phyloP scores from a whole-genome alignment of 2,113 vertebrate species.

The Catharus fuscescens region DNA sequence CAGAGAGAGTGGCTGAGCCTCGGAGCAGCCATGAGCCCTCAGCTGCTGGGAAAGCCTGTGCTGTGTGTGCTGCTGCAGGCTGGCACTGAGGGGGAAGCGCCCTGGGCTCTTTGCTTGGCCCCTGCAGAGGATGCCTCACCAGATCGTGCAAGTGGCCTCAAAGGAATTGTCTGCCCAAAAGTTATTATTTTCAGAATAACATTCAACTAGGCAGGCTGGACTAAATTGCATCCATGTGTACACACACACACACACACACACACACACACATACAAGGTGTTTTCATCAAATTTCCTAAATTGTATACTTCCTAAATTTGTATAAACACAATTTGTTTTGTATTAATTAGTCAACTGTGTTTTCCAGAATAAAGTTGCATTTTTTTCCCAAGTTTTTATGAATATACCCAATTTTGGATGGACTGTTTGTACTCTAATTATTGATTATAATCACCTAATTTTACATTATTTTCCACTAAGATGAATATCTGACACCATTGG shows the following conservation, averaged over 20 bases:
- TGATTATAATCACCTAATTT: neutral
- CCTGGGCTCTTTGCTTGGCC: neutral
- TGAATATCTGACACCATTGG: neutral
- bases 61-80: neutral
- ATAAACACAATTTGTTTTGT: neutral
- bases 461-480: neutral
- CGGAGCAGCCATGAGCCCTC: accelerated
- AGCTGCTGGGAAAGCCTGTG: neutral
- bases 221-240: neutral
- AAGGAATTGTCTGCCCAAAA: neutral
- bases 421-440: neutral
- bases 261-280: accelerated
- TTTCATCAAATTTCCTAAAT: neutral
- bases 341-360: neutral
- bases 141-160: neutral
- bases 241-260: neutral
- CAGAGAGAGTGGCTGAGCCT: neutral
- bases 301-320: neutral
- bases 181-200: neutral
- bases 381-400: neutral
- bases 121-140: neutral
- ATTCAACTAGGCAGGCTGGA: neutral
- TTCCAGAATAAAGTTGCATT: neutral
- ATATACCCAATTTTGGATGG: neutral
- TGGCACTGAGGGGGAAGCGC: neutral